A percentile compares a stretch with the other conserved stretches of the same genome.
Evolutionary conservation across 2,888 invertebrate genomes (phyloP).

Genomic region (Caenorhabditis parvicauda): DNA sequence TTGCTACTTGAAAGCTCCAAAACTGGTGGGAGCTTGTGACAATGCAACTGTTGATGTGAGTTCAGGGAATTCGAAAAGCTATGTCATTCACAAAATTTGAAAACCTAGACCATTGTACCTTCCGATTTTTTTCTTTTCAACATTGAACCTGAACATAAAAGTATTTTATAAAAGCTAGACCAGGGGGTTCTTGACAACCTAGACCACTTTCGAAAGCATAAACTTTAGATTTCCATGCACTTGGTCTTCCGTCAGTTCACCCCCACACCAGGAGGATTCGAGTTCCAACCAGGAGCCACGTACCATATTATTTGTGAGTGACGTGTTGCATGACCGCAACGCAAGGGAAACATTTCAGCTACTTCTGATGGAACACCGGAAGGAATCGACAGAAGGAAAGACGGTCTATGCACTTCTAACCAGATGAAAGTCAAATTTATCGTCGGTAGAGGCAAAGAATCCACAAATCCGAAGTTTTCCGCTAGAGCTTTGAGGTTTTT

Average conservation of each 20-base stretch:
- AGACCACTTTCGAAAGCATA: not conserved
- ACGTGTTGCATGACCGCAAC: not conserved
- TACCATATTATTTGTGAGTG: conserved; percentile 59
- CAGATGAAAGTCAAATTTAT: conserved; percentile 62
- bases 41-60: conserved; percentile 31
- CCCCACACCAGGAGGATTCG: conserved; percentile 58
- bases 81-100: not conserved
- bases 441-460: conserved; percentile 18
- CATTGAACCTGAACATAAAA: no score
- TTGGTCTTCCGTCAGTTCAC: conserved; percentile 61
- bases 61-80: not conserved
- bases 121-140: no score
- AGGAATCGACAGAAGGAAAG: conserved; percentile 54
- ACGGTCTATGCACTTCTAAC: conserved; percentile 50
- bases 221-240: conserved; percentile 44
- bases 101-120: not conserved
- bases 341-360: conserved; percentile 37
- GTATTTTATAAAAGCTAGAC: no score
- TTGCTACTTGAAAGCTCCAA: conserved; percentile 30
- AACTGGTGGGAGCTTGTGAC: conserved; percentile 36
- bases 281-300: conserved; percentile 54
- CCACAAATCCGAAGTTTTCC: conserved; percentile 40
- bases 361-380: conserved; percentile 55
- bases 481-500: conserved; percentile 35
- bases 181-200: no score